Conservation (phyloP, 2,888 invertebrate genomes). For the Alloscopus bannaensis region DNA sequence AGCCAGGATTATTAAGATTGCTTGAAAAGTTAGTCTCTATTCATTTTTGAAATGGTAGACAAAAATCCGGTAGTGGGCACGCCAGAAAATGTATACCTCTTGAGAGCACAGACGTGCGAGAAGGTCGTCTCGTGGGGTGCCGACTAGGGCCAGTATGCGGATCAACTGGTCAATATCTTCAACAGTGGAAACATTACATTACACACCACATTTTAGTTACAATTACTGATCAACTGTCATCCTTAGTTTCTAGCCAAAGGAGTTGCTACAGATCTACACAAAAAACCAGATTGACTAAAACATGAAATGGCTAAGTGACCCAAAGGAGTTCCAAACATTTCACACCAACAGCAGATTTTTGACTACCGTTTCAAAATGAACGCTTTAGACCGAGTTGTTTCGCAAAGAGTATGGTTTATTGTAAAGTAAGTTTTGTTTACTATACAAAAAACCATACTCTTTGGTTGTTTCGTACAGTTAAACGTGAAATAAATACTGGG, state of each 20-base stretch:
- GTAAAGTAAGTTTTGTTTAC: no score
- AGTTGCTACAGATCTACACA: background rate
- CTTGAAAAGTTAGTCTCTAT: constrained; percentile 24
- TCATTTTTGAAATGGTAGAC: constrained; percentile 60
- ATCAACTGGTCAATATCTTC: constrained; percentile 94
- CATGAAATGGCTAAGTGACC: constrained; percentile 22
- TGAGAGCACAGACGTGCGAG: constrained; percentile 88
- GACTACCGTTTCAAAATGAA: constrained; percentile 66
- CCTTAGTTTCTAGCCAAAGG: background rate
- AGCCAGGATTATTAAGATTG: background rate
- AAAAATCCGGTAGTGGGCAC: constrained; percentile 9
- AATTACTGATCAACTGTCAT: no score
- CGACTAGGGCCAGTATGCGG: constrained; percentile 90
- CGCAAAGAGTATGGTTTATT: no score
- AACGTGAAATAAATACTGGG: no score
- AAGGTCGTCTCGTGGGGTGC: constrained; percentile 88
- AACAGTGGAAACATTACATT: constrained; percentile 30
- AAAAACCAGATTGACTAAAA: background rate
- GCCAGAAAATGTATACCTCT: constrained; percentile 81
- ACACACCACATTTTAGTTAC: no score
- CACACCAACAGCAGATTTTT: no score
- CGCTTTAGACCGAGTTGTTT: background rate
- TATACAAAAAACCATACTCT: no score
- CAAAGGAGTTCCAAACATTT: constrained; percentile 2
- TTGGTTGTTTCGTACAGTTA: no score